phyloP scores from a whole-genome alignment of 2,888 invertebrate genomes.

The Sinopyrophorus schimmeli region DNA sequence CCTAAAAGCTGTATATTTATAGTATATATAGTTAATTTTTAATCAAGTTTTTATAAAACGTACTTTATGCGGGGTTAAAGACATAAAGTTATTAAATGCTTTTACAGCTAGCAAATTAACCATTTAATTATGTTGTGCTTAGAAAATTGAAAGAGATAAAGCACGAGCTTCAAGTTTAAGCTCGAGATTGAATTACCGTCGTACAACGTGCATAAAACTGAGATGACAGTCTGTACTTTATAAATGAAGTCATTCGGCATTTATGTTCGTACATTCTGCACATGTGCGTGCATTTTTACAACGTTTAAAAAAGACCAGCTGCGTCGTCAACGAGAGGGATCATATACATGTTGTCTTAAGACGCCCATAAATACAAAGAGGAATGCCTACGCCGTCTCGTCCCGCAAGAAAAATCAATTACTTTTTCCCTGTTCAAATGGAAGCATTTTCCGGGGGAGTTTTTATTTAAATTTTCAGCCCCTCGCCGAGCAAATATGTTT shows the following conservation, averaged over 20 bases:
- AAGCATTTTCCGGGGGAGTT: conserved; percentile 17
- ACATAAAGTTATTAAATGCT: conserved; percentile 27
- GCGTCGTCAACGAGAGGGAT: conserved; percentile 40
- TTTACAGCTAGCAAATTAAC: conserved; percentile 30
- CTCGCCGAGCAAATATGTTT: conserved; percentile 41
- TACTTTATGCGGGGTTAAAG: conserved; percentile 18
- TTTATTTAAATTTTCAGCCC: conserved; percentile 33
- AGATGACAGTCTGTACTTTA: conserved; percentile 22
- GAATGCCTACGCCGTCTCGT: conserved; percentile 21
- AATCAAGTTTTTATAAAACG: conserved; percentile 21
- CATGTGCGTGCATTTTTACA: conserved; percentile 45
- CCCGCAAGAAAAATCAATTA: conserved; percentile 37
- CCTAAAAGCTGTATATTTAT: too few species aligned
- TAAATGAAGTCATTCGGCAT: conserved; percentile 31
- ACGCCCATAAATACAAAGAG: conserved; percentile 45
- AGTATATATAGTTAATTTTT: conserved; percentile 19
- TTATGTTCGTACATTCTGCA: conserved; percentile 28
- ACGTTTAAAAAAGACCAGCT: conserved; percentile 44
- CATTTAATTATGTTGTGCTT: conserved; percentile 33
- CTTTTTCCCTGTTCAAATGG: conserved; percentile 25
- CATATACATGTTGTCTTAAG: conserved; percentile 46
- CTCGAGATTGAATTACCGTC: conserved; percentile 27
- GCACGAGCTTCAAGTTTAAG: conserved; percentile 29
- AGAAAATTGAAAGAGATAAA: conserved; percentile 34
- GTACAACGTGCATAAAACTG: conserved; percentile 25